Conservation (phyloP, 2,888 invertebrate genomes). For the Plagodis pulveraria region DNA sequence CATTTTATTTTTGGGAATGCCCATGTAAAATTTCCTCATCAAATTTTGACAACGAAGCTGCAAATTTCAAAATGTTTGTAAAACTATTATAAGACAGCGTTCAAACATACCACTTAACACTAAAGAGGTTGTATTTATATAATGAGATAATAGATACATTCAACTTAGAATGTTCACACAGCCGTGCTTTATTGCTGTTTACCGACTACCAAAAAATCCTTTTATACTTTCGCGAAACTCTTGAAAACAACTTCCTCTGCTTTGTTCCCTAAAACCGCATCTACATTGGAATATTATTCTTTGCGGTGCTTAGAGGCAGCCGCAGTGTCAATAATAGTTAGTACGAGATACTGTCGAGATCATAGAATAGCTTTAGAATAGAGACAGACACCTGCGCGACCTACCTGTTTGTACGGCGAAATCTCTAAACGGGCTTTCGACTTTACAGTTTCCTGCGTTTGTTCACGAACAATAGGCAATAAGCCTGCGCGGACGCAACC, state of each 20-base stretch:
- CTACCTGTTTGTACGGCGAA: slow-evolving; percentile 80
- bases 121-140: slow-evolving; percentile 29
- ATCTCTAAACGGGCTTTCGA: slow-evolving; percentile 77
- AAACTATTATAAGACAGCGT: neutral
- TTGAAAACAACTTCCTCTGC: slow-evolving; percentile 76
- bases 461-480: slow-evolving; percentile 79
- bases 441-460: slow-evolving; percentile 83
- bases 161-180: slow-evolving; percentile 29
- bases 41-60: too few species aligned
- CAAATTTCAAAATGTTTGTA: neutral
- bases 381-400: slow-evolving; percentile 74
- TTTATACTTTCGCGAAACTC: slow-evolving; percentile 66
- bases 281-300: slow-evolving; percentile 23
- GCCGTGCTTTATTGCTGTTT: slow-evolving; percentile 39
- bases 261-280: slow-evolving; percentile 68
- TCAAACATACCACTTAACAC: slow-evolving; percentile 32
- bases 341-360: neutral
- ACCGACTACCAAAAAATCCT: slow-evolving; percentile 55
- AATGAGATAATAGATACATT: slow-evolving; percentile 39
- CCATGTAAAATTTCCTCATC: too few species aligned
- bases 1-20: too few species aligned
- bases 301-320: slow-evolving; percentile 16
- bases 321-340: neutral
- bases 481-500: slow-evolving; percentile 63
- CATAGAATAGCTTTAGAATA: slow-evolving; percentile 5